Evolutionary conservation across 2,888 invertebrate genomes (phyloP), one percentile per base, ranked within the genome.

Genomic region (Brenthis hecate): DNA sequence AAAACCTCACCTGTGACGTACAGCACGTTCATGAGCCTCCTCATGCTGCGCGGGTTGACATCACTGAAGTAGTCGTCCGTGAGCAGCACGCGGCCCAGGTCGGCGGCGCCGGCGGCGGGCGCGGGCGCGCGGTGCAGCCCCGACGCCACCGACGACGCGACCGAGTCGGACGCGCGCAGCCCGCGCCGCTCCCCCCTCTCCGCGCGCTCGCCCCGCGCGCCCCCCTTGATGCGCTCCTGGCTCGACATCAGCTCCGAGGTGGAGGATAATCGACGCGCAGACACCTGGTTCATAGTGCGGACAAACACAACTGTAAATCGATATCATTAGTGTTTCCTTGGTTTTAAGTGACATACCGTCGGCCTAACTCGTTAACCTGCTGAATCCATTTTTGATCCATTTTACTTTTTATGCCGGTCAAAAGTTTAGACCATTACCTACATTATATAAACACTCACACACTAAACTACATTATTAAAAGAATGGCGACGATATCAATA

Each of bases 51-150:
- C 0, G 99, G 99, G 93, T 99, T 99, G 73, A 99, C 98, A 87
- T 99, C 99, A 80, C 98, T 99, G 88, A 99, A 99, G 93, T 99
- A 99, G 88, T 99, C 99, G 83, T 99, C 99, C 0, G 99, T 99
- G 23, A 98, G 94, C 75, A 99, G 93, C 92, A 98, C 98, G 77
- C 97, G 96, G 55, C 97, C 92, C 36, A 94, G 81, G 75, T 89
- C 93, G 56, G 96, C 96, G 1, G 96, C 96, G 5, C 96, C 96
- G 14, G 86, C 84, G 8, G 84, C 84, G 48, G 82, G 84, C 87
- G 95, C 79, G 14, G 86, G 79, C 11, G 77, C 77, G 66, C 96
- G 94, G 87, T 97, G 96, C 71, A 98, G 91, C 83, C 97, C 97
- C 47, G 98, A 98, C 32, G 97, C 98, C 69, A 98, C 96, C 3